These are phyloP conservation scores for Diplazon laetatorius DNA, from an alignment of 2,888 invertebrate species.

Conservation along the genomic window DNA sequence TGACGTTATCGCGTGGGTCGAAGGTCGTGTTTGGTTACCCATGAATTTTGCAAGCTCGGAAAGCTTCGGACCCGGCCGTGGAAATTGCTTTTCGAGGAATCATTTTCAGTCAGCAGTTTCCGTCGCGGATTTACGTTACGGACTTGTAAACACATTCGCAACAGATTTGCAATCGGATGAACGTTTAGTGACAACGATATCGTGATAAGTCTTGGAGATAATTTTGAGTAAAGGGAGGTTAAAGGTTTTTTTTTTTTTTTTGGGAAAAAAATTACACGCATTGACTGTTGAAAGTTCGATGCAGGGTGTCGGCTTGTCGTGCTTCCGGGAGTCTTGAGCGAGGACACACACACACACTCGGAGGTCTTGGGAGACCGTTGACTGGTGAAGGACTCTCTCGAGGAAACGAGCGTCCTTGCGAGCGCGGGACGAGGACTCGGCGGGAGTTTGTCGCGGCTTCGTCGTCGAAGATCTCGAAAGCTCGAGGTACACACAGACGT, in stretches of 20 bases:
- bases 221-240: no score
- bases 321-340: conserved; percentile 18
- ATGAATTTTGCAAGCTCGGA: neutral
- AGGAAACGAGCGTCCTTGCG: conserved; percentile 42
- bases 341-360: no score
- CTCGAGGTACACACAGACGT: conserved; percentile 35
- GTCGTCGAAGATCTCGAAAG: conserved; percentile 6
- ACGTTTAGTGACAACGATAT: neutral
- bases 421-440: conserved; percentile 39
- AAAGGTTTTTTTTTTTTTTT: no score
- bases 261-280: no score
- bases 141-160: no score
- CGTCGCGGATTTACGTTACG: no score
- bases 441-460: conserved; percentile 34
- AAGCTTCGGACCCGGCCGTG: no score
- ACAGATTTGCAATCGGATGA: no score
- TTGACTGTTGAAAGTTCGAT: conserved; percentile 50
- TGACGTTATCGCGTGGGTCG: neutral
- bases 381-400: conserved; percentile 11
- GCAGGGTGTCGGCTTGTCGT: conserved; percentile 6
- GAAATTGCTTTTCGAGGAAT: no score
- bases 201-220: no score
- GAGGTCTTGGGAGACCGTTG: conserved; percentile 27
- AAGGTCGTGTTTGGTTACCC: neutral
- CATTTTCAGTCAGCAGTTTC: no score